Evolutionary conservation across 1,140 invertebrate genomes (phyloP), one percentile per base, ranked within the genome.

Genomic region (Riptortus pedestris): DNA sequence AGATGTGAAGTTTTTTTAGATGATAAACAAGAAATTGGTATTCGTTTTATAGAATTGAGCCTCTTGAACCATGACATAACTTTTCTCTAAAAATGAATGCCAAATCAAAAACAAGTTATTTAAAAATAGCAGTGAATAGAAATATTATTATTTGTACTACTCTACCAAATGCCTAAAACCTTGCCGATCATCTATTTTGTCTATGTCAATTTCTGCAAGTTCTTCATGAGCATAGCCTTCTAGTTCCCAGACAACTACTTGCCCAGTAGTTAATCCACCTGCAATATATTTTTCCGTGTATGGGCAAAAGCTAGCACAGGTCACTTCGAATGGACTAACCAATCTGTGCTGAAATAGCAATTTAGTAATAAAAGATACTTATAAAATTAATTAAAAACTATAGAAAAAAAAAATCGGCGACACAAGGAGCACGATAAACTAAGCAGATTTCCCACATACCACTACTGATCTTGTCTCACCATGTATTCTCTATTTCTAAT

Each of bases 241-340:
- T 3, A 89, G 76, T 71, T 89, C 84, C 87, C 87, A 89, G 20
- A 89, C 66, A 24, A 85, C 74, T 18, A 88, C 73, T 67, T 78
- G 83, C 1, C 87, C 87, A 72, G 85, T 88, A 5, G 75, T 73
- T 33, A 80, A 83, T n/a, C 86, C 86, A 26, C 85, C 87, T 29
- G 86, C 68, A 55, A 88, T 69, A 43, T 86, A 69, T 72, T 85
- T 85, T 47, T 80, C 80, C 69, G 88, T 77, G 47, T 80, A 79
- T 1, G 84, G 84, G 71, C 83, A 86, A 72, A 86, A 85, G 0
- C 81, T 78, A 7, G 88, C 70, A 0, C 74, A 72, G 11, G 79
- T 79, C 0, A 87, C 79, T 76, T 86, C 83, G 38, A 83, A 76
- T 0, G 81, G 79, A 16, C 81, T 78, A 70, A 86, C 81, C 38